phyloP scores from a whole-genome alignment of 2,888 invertebrate species.

The Ectemnius cavifrons region DNA sequence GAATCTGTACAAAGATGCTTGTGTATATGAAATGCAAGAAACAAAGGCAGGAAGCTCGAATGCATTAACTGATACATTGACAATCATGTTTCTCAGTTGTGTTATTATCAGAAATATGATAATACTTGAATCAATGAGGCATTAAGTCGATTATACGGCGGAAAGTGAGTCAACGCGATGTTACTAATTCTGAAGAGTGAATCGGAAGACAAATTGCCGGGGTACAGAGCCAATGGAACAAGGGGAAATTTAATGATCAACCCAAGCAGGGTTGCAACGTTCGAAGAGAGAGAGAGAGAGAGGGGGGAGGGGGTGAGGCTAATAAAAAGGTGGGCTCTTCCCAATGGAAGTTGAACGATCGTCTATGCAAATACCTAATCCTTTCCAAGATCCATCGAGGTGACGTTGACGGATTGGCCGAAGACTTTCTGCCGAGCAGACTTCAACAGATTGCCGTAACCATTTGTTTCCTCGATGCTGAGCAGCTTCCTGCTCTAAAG shows the following conservation, averaged over 20 bases:
- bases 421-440: slow-evolving; percentile 56
- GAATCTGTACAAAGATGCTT: too few species aligned
- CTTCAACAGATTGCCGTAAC: slow-evolving; percentile 57
- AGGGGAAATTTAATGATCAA: slow-evolving; percentile 4
- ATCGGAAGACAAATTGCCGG: neutral
- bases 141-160: too few species aligned
- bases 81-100: too few species aligned
- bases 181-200: neutral
- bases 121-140: too few species aligned
- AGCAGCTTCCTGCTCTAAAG: slow-evolving; percentile 18
- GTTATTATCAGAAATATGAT: too few species aligned
- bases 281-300: neutral
- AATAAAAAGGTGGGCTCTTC: slow-evolving; percentile 36
- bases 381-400: slow-evolving; percentile 74
- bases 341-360: slow-evolving; percentile 71
- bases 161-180: neutral
- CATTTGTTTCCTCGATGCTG: slow-evolving; percentile 57
- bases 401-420: slow-evolving; percentile 75
- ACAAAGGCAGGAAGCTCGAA: too few species aligned
- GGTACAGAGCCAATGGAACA: neutral
- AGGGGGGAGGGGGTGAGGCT: neutral
- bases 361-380: slow-evolving; percentile 77
- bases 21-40: too few species aligned
- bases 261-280: neutral
- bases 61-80: too few species aligned